phyloP scores from a whole-genome alignment of 2,797 vertebrate genomes.

The Notoglanidium macrostoma region DNA sequence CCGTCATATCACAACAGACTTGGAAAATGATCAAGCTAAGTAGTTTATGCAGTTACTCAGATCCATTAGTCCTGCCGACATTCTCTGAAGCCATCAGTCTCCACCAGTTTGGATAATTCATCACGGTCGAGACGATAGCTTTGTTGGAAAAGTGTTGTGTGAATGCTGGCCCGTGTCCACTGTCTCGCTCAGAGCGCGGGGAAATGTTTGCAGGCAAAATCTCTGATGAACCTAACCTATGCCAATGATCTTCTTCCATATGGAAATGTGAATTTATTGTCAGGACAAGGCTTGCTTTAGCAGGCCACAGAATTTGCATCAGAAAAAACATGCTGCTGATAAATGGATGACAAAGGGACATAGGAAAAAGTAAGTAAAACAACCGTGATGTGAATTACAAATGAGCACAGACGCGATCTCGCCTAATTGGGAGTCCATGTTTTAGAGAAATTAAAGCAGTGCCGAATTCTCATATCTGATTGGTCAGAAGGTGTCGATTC shows the following conservation, averaged over 20 bases:
- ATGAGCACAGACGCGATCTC: background rate
- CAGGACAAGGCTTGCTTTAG: conserved; percentile 67
- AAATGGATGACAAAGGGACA: conserved; percentile 11
- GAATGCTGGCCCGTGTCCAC: conserved; percentile 37
- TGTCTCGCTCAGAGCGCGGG: conserved; percentile 39
- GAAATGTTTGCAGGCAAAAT: conserved; percentile 60
- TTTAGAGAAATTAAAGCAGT: background rate
- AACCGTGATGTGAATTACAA: conserved; percentile 28
- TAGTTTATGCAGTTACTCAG: conserved; percentile 31
- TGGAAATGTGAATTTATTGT: conserved; percentile 70
- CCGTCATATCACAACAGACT: conserved; percentile 1
- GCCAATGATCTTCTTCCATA: conserved; percentile 60
- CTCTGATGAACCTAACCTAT: conserved; percentile 58
- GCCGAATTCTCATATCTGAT: background rate
- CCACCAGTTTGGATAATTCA: conserved; percentile 52
- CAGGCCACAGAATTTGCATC: conserved; percentile 71
- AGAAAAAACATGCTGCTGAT: conserved; percentile 5
- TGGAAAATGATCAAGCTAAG: conserved; percentile 36
- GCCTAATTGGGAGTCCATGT: conserved; percentile 8
- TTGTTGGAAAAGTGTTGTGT: conserved; percentile 45
- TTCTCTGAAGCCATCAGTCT: conserved; percentile 33
- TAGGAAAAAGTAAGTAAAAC: conserved; percentile 8
- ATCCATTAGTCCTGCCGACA: conserved; percentile 42
- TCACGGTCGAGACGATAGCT: conserved; percentile 21
- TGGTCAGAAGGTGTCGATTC: background rate